Base-by-base conservation (phyloP, 2,113 vertebrate species). In the Cyprinodon variegatus region DNA sequence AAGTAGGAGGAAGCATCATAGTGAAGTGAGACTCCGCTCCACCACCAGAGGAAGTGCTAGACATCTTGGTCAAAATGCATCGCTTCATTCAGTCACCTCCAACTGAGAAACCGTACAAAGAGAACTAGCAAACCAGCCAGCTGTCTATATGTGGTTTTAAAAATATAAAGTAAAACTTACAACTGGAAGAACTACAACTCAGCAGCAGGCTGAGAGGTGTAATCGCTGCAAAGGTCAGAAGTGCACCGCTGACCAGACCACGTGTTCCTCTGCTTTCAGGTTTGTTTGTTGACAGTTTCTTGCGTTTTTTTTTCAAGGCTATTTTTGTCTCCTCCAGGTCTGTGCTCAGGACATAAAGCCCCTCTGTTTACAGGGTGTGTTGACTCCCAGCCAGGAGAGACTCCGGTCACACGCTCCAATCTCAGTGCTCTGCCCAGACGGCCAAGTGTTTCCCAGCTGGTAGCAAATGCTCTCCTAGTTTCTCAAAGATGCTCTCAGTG, bases 391-490 rank as follows among this genome's bases (percentile, higher is more conserved):
- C 89, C 93, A 93, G 81, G 74, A 76, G 63, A 70, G 77, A 67
- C 78, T 89, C 80, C 53, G 83, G 78, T 81, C 65, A 74, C 36
- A 38, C 71, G 68, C 80, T 76, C 73, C 68, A 22, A 77, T 79
- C 74, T 74, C 61, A 22, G 77, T 83, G 84, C 68, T 61, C 82
- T 86, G 83, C 43, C 88, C 89, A 91, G 88, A 87, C 83, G 77
- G 77, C 73, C 79, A 75, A 89, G 90, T 92, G 88, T 91, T 92
- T 79, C 68, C 65, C 80, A 78, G 75, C 90, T 68, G 86, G 89
- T 92, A 86, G 84, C 76, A 77, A 70, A 74, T 84, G 82, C 82
- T 77, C 92, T 82, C 82, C 90, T 79, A 76, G 60, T 65, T 69
- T 71, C 71, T 88, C 81, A 29, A 29, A 29, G 29, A 29, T 83